Evolutionary conservation across 2,113 vertebrate genomes (phyloP).

Genomic region (Corythaeola cristata): DNA sequence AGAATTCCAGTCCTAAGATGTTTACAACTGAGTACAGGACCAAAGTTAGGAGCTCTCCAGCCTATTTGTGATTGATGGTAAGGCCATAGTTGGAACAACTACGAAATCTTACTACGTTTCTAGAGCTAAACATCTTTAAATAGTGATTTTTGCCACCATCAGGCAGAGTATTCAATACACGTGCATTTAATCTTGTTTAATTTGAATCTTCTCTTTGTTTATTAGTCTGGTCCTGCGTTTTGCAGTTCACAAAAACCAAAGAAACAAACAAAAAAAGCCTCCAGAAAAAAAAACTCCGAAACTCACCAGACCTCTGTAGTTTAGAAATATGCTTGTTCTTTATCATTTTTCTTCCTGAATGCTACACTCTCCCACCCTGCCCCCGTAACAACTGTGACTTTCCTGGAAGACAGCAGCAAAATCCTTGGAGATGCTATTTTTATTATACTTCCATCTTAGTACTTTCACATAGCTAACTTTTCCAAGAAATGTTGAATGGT

Average conservation of each 20-base stretch:
- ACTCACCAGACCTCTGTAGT: not conserved
- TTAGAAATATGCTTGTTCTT: not conserved
- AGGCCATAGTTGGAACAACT: not conserved
- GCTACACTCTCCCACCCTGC: not conserved
- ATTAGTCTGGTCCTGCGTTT: not conserved
- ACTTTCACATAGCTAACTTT: not conserved
- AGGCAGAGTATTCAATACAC: not conserved
- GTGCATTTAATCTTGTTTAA: not conserved
- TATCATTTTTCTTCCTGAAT: not conserved
- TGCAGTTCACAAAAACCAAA: not conserved
- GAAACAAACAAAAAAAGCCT: not conserved
- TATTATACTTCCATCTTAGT: not conserved
- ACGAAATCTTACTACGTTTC: not conserved
- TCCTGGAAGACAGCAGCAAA: not conserved
- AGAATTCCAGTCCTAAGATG: not conserved
- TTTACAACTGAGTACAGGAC: not conserved
- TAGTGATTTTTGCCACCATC: not conserved
- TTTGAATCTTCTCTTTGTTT: not conserved
- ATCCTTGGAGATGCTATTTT: not conserved
- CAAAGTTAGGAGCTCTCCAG: not conserved
- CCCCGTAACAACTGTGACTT: not conserved
- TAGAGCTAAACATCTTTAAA: not conserved
- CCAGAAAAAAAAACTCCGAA: not conserved
- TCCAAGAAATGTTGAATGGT: not conserved
- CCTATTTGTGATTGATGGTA: not conserved